Conservation (phyloP, 2,888 invertebrate genomes). For the Zygaena filipendulae region DNA sequence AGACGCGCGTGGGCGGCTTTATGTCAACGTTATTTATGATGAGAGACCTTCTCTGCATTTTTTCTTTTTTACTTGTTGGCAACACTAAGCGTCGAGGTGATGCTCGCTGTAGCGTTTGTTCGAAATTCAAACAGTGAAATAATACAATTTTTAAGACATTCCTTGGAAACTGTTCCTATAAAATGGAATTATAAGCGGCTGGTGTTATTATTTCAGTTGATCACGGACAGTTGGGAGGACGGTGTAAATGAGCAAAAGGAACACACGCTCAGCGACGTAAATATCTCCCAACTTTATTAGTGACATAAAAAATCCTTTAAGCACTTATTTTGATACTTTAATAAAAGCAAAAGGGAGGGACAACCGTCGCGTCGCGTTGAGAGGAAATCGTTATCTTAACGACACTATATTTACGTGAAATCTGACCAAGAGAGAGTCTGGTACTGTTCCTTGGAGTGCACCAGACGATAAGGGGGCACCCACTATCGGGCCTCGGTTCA, state of each 20-base stretch:
- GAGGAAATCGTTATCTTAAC: slow-evolving; percentile 64
- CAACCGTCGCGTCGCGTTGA: slow-evolving; percentile 37
- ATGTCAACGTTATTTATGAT: slow-evolving; percentile 66
- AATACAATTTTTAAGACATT: no score
- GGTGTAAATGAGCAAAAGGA: not conserved
- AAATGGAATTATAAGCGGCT: no score
- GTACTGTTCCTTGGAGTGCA: slow-evolving; percentile 48
- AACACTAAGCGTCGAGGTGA: slow-evolving; percentile 20
- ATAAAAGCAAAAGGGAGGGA: slow-evolving; percentile 44
- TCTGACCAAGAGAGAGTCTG: slow-evolving; percentile 53
- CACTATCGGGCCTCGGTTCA: slow-evolving; percentile 50
- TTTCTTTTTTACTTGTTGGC: slow-evolving; percentile 33
- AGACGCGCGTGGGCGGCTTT: slow-evolving; percentile 63
- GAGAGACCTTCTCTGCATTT: slow-evolving; percentile 38
- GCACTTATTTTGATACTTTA: slow-evolving; percentile 41
- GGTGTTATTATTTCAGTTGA: no score
- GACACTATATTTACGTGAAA: slow-evolving; percentile 60
- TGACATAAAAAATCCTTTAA: slow-evolving; percentile 41
- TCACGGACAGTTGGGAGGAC: no score
- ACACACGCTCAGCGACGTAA: slow-evolving; percentile 8
- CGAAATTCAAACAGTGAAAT: no score
- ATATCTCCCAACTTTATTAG: slow-evolving; percentile 32
- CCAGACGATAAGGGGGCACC: slow-evolving; percentile 45
- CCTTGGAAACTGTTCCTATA: no score
- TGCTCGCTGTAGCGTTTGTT: no score